phyloP scores from a whole-genome alignment of 2,113 vertebrate species.

The Verasper variegatus region DNA sequence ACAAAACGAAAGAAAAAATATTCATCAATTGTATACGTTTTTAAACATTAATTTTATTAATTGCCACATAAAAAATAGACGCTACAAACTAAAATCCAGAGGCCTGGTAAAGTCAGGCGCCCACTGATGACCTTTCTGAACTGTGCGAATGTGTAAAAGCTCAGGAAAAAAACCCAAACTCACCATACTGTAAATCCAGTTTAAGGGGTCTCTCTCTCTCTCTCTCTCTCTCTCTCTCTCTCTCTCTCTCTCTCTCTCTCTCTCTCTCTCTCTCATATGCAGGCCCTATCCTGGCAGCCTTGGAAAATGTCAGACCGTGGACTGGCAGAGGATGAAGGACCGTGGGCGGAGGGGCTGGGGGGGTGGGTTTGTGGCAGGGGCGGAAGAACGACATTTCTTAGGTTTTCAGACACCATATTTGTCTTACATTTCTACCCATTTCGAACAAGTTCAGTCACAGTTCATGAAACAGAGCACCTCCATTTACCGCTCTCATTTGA shows the following conservation, averaged over 20 bases:
- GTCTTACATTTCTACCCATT: slow-evolving; percentile 72
- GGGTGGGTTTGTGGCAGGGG: slow-evolving; percentile 19
- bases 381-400: slow-evolving; percentile 62
- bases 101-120: slow-evolving; percentile 13
- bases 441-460: slow-evolving; percentile 74
- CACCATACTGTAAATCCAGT: slow-evolving; percentile 53
- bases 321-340: slow-evolving; percentile 77
- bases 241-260: slow-evolving; percentile 10
- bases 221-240: not conserved
- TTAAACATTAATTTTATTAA: not conserved
- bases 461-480: slow-evolving; percentile 73
- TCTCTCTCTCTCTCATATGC: slow-evolving; percentile 39
- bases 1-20: not conserved
- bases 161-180: slow-evolving; percentile 19
- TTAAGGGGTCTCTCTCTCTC: slow-evolving; percentile 31
- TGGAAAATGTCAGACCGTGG: slow-evolving; percentile 72
- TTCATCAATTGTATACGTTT: not conserved
- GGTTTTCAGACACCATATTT: slow-evolving; percentile 69
- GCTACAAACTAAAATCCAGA: no score
- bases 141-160: slow-evolving; percentile 40
- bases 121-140: slow-evolving; percentile 57
- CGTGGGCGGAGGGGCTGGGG: slow-evolving; percentile 30
- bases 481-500: slow-evolving; percentile 53
- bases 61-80: not conserved
- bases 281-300: slow-evolving; percentile 50